Conservation (phyloP, 2,113 vertebrate genomes). For the Albula goreensis region DNA sequence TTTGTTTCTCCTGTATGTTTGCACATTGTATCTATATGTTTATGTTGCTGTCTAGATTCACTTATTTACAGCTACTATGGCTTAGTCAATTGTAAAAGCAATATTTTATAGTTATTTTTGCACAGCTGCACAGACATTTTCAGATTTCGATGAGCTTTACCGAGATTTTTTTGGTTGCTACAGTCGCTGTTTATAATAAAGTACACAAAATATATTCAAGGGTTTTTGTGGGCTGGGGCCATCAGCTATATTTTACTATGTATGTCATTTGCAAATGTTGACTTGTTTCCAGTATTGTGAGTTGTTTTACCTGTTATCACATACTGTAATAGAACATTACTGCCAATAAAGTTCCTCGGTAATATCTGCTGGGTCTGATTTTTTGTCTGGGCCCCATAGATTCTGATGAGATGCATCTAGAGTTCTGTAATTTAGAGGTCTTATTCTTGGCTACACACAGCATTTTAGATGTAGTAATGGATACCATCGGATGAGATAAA, state of each 20-base stretch:
- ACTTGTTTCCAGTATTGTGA: constrained; percentile 74
- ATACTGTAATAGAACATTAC: constrained; percentile 69
- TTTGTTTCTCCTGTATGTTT: constrained; percentile 71
- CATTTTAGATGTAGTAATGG: too few relatives aligned
- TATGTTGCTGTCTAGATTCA: constrained; percentile 82
- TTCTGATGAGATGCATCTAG: not conserved
- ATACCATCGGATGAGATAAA: too few relatives aligned
- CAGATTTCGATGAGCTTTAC: constrained; percentile 49
- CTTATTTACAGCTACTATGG: constrained; percentile 86
- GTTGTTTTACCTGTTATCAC: constrained; percentile 68
- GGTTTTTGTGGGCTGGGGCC: constrained; percentile 47
- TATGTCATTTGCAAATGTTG: constrained; percentile 69
- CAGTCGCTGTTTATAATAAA: constrained; percentile 70
- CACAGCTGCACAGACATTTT: constrained; percentile 82
- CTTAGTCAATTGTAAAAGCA: constrained; percentile 85
- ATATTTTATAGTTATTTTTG: constrained; percentile 95
- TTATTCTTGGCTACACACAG: too few relatives aligned
- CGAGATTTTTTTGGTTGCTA: constrained; percentile 61
- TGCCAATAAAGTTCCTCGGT: constrained; percentile 66
- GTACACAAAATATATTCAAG: constrained; percentile 48
- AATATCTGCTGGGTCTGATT: not conserved
- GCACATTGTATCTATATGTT: constrained; percentile 65
- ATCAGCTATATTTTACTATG: constrained; percentile 67
- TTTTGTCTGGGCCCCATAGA: not conserved
- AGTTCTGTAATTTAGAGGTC: too few relatives aligned